A percentile compares a stretch with the other conserved stretches of the same genome.
These are phyloP conservation scores for Mustela erminea DNA, from an alignment of 2,797 vertebrate species.

Conservation along the genomic window DNA sequence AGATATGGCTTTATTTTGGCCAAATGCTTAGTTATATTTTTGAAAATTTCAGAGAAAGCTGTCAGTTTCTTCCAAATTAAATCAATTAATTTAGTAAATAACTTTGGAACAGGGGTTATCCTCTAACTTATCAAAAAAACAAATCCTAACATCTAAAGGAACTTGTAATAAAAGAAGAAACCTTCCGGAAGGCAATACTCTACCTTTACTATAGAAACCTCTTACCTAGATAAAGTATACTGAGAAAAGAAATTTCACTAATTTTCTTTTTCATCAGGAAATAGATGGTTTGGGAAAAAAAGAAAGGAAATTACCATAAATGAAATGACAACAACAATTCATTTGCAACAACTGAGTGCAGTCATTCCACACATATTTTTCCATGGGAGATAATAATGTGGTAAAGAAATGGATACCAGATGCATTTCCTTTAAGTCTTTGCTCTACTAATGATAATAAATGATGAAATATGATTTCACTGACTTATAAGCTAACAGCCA, in stretches of 20 bases:
- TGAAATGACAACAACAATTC: slow-evolving; percentile 62
- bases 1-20: not conserved
- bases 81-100: slow-evolving; percentile 56
- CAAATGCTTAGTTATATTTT: not conserved
- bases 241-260: slow-evolving; percentile 38
- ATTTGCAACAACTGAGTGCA: slow-evolving; percentile 18
- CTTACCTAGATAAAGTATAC: slow-evolving; percentile 29
- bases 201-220: slow-evolving; percentile 61
- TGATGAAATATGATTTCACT: slow-evolving; percentile 50
- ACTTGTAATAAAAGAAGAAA: slow-evolving; percentile 30
- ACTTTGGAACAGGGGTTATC: not conserved
- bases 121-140: slow-evolving; percentile 41
- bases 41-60: slow-evolving; percentile 48
- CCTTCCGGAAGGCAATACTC: not conserved
- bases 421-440: slow-evolving; percentile 46
- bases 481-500: slow-evolving; percentile 43
- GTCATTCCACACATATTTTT: slow-evolving; percentile 55
- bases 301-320: slow-evolving; percentile 54
- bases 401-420: slow-evolving; percentile 60
- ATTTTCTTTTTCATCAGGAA: slow-evolving; percentile 28
- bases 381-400: slow-evolving; percentile 31
- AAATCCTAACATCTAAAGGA: slow-evolving; percentile 64
- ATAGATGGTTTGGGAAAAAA: not conserved
- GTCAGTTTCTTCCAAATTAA: slow-evolving; percentile 34
- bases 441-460: slow-evolving; percentile 58